Percentiles rank a stretch among this genome's conserved stretches.
Evolutionary conservation across 2,888 invertebrate species (phyloP).

Genomic region (Drosophila aldrichi): DNA sequence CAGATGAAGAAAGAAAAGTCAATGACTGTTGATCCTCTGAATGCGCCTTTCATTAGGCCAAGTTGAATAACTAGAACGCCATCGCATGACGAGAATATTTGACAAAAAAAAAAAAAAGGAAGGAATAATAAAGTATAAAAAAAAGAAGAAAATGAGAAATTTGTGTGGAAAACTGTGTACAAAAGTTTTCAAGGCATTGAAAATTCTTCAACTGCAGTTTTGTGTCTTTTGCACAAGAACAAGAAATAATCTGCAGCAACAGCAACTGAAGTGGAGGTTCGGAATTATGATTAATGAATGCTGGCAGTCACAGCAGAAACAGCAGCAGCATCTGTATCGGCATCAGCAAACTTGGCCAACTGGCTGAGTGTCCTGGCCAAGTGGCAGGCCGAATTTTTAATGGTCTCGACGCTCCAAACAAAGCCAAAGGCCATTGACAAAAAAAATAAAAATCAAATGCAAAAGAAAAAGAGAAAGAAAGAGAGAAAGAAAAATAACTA

Average conservation of each 20-base stretch:
- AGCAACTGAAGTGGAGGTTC: slow-evolving; percentile 50
- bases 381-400: slow-evolving; percentile 73
- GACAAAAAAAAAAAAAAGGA: slow-evolving; percentile 31
- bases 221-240: slow-evolving; percentile 55
- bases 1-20: background rate
- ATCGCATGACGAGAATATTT: slow-evolving; percentile 68
- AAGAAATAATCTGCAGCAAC: slow-evolving; percentile 58
- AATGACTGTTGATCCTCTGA: slow-evolving; percentile 38
- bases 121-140: slow-evolving; percentile 19
- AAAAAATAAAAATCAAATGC: slow-evolving; percentile 14
- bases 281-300: slow-evolving; percentile 76
- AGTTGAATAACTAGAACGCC: slow-evolving; percentile 62
- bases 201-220: slow-evolving; percentile 68
- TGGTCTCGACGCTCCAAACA: slow-evolving; percentile 64
- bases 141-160: slow-evolving; percentile 31
- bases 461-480: slow-evolving; percentile 33
- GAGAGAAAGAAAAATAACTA: slow-evolving; percentile 28
- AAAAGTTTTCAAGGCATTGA: slow-evolving; percentile 66
- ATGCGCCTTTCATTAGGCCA: slow-evolving; percentile 50
- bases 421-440: slow-evolving; percentile 71
- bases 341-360: slow-evolving; percentile 57
- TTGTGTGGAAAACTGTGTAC: slow-evolving; percentile 21
- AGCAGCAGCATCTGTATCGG: slow-evolving; percentile 1
- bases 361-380: slow-evolving; percentile 61
- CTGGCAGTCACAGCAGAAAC: slow-evolving; percentile 18